Evolutionary conservation across 2,888 invertebrate species (phyloP).

Genomic region (Papilio gigon): DNA sequence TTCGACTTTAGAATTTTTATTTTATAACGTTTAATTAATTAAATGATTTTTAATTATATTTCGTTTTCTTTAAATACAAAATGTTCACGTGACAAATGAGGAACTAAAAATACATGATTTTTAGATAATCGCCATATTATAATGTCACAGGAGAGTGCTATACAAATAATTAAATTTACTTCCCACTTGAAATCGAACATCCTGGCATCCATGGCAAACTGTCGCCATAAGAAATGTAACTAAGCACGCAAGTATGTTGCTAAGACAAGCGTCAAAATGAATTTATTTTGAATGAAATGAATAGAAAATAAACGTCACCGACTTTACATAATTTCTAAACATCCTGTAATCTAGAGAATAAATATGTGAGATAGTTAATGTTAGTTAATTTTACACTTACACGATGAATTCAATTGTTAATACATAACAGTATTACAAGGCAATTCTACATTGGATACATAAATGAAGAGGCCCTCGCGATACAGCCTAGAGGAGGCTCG

Average conservation of each 20-base stretch:
- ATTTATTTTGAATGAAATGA: neutral
- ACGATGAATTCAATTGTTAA: neutral
- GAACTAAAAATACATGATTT: too few species aligned
- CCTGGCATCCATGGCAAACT: too few species aligned
- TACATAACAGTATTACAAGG: neutral
- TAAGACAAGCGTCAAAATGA: too few species aligned
- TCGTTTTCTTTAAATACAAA: neutral
- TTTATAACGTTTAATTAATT: conserved; percentile 12
- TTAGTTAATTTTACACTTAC: neutral
- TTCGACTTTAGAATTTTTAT: neutral
- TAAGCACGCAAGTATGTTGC: too few species aligned
- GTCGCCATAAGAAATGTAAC: too few species aligned
- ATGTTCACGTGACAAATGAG: neutral
- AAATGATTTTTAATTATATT: neutral
- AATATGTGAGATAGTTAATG: neutral
- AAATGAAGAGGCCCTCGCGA: neutral
- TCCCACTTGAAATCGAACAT: too few species aligned
- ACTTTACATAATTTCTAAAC: neutral
- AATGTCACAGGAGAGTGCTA: too few species aligned
- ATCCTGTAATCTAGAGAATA: neutral
- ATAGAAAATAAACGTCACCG: neutral
- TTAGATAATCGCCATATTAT: too few species aligned
- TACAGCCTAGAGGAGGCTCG: neutral
- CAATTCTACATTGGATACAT: neutral
- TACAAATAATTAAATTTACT: too few species aligned